Base-by-base conservation (phyloP, 2,888 invertebrate species). In the Polydrusus tereticollis region DNA sequence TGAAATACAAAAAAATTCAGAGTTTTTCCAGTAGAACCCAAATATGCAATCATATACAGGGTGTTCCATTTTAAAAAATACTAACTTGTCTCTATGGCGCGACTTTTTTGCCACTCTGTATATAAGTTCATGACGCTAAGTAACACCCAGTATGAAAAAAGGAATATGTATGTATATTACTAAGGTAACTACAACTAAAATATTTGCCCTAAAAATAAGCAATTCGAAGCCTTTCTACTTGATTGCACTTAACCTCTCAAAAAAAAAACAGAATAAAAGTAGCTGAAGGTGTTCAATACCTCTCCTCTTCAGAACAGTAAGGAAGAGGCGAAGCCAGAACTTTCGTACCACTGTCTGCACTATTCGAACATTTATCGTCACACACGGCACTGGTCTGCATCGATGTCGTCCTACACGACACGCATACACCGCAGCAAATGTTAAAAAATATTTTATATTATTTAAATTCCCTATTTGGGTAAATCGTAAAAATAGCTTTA, bases 291-390 rank as follows among this genome's bases (percentile, higher is more conserved):
- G 41, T 47, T 64, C 47, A 69, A 75, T 84, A 84, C 84, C 84
- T 84, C 79, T 82, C 82, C 77, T 78, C 75, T 77, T 83, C 81
- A 73, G 82, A 78, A 58, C 82, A 81, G 73, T 79, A 81, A 67
- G 82, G 81, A 75, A 82, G 76, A 62, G 73, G 71, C 73, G 83
- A 77, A 57, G 80, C 75, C 75, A 81, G 66, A 63, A 81, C 79
- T 77, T 83, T 84, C 62, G 79, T 83, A 69, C 82, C 83, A 76
- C 82, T 83, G 55, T 81, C 81, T 74, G 82, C 82, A 66, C 82
- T 83, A 74, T 78, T 57, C 43, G 80, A 78, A 58, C 77, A 79
- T 75, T 82, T 83, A 65, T 82, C 82, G 50, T 81, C 80, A 70
- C 78, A 80, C 55, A 72, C 72, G 59, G 75, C 75, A 68, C 64